These are phyloP conservation scores for Acromyrmex echinatior DNA, from an alignment of 1,140 invertebrate genomes.

Conservation along the genomic window DNA sequence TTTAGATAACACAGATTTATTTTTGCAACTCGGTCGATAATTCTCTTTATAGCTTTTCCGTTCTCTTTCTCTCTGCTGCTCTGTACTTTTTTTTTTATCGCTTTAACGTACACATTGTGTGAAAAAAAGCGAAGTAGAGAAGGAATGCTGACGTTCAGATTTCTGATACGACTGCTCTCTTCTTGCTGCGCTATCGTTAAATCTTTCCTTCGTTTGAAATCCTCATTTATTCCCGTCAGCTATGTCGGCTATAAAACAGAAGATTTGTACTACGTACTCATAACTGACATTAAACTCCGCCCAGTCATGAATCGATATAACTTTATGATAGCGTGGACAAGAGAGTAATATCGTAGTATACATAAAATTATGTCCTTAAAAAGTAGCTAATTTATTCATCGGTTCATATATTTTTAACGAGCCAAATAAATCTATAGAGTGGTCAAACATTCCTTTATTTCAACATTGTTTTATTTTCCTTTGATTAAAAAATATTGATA, in stretches of 20 bases:
- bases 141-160: slow-evolving; percentile 37
- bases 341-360: slow-evolving; percentile 5
- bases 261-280: slow-evolving; percentile 56
- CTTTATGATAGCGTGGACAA: slow-evolving; percentile 53
- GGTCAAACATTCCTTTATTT: not conserved
- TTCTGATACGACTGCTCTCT: slow-evolving; percentile 28
- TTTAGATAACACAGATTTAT: not conserved
- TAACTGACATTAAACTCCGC: slow-evolving; percentile 50
- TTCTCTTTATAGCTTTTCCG: not conserved
- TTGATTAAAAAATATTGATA: not conserved
- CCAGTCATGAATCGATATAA: slow-evolving; percentile 50
- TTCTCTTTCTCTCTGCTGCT: not conserved
- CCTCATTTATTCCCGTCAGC: slow-evolving; percentile 56
- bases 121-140: not conserved
- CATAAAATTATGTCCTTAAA: slow-evolving; percentile 34
- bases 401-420: not conserved
- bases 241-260: slow-evolving; percentile 51
- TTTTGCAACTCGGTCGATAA: not conserved
- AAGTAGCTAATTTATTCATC: slow-evolving; percentile 7
- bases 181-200: slow-evolving; percentile 35
- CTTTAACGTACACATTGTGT: slow-evolving; percentile 17
- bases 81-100: not conserved
- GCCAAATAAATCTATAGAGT: not conserved
- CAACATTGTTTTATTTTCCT: not conserved
- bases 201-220: slow-evolving; percentile 55